These are phyloP conservation scores for Dolomedes plantarius DNA, from an alignment of 2,888 invertebrate species.

Conservation along the genomic window DNA sequence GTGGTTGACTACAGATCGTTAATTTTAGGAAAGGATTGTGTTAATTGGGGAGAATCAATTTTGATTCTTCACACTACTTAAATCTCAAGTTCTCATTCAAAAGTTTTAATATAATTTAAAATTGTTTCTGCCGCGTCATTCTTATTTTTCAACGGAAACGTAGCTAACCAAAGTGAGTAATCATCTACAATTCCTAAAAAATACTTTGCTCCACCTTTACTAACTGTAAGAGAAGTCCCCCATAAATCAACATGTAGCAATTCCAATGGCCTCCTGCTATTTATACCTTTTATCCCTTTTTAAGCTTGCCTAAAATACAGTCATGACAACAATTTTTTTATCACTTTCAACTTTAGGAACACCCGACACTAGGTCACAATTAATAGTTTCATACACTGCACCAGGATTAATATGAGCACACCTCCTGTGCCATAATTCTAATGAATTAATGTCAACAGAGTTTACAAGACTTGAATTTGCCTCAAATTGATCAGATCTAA, in stretches of 20 bases:
- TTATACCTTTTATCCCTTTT: neutral
- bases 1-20: too few species aligned
- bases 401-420: too few species aligned
- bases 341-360: neutral
- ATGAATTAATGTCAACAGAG: too few species aligned
- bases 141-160: neutral
- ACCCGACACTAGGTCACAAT: neutral
- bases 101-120: too few species aligned
- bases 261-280: neutral
- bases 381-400: neutral
- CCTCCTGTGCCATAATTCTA: neutral
- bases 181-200: constrained; percentile 1
- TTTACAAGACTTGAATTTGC: too few species aligned
- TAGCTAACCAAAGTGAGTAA: neutral
- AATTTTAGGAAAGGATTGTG: too few species aligned
- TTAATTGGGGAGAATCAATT: too few species aligned
- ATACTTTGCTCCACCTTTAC: neutral
- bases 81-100: too few species aligned
- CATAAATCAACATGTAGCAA: too few species aligned
- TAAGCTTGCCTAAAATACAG: neutral
- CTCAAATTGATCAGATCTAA: too few species aligned
- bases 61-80: too few species aligned
- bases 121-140: neutral
- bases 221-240: neutral
- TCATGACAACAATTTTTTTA: neutral